Base-by-base conservation (phyloP, 2,888 invertebrate species). In the Vanessa cardui region DNA sequence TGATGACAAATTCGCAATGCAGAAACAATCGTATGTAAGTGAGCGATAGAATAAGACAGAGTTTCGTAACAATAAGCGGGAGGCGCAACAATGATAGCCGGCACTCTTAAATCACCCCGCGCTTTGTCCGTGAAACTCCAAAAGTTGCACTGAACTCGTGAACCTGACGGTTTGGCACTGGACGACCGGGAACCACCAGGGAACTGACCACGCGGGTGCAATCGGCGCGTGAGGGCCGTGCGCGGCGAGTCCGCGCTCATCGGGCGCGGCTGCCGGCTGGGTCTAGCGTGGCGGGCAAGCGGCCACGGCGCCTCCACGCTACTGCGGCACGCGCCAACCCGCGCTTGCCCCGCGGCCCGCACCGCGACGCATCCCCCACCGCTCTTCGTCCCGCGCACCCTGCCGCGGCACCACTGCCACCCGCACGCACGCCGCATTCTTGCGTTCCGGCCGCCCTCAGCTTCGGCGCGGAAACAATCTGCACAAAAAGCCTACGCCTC, bases 391-490 rank as follows among this genome's bases (percentile, higher is more conserved):
- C 76, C 77, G 69, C 80, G 77, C 76, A 80, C 71, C 71, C 73
- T 74, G 71, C 69, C 80, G 67, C 78, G 80, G 78, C 79, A 78
- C 81, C 84, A 80, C 83, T 72, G 78, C 80, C 83, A 72, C 78
- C 88, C 87, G 85, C 90, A 90, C 91, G 90, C 91, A 90, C 90
- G 87, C 89, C 90, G 89, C 90, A 90, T 89, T 88, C 89, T 87
- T 89, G 86, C 88, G 82, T 85, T 85, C 80, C 79, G 78, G 82
- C 82, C 82, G 79, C 83, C 79, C 80, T 73, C 73, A 80, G 77
- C 82, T 78, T 79, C 74, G 72, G 73, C 78, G 77, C 78, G 76
- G 76, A 77, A 78, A 78, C 79, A 78, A 76, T 80, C 82, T 83
- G 81, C 84, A 86, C 85, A 86, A 86, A 88, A 86, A 73, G 65